Evolutionary conservation across 2,888 invertebrate species (phyloP).

Genomic region (Eretmocerus hayati): DNA sequence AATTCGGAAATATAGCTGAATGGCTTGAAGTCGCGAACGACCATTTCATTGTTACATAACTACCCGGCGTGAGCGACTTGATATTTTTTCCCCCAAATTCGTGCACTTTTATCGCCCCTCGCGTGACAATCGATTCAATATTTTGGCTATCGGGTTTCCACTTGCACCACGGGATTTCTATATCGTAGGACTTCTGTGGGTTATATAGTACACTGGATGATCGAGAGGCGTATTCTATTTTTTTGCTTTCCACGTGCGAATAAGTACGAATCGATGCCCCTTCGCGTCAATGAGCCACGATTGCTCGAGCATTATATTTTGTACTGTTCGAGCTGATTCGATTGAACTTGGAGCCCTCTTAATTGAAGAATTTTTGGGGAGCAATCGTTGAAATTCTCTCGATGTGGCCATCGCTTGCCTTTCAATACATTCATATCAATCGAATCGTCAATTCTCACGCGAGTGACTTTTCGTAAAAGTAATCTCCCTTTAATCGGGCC

Average conservation of each 20-base stretch:
- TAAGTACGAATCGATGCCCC: background rate
- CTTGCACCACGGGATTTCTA: background rate
- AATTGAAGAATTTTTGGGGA: constrained; percentile 10
- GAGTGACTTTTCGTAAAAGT: too few relatives aligned
- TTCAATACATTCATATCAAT: too few relatives aligned
- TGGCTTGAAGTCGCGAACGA: too few relatives aligned
- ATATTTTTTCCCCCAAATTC: constrained; percentile 8
- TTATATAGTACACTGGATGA: too few relatives aligned
- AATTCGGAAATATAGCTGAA: too few relatives aligned
- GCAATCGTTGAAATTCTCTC: background rate
- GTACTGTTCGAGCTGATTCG: constrained; percentile 9
- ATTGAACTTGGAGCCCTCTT: constrained; percentile 13
- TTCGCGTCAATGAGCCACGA: background rate
- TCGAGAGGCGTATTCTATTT: constrained; percentile 1
- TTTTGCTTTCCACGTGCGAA: constrained; percentile 1
- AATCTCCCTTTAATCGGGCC: too few relatives aligned
- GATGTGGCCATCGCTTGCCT: too few relatives aligned
- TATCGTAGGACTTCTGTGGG: too few relatives aligned
- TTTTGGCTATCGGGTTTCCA: constrained; percentile 39
- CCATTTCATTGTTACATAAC: too few relatives aligned
- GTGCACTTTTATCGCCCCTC: constrained; percentile 15
- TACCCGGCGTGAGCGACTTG: background rate
- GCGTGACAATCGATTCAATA: constrained; percentile 36
- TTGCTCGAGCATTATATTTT: constrained; percentile 3
- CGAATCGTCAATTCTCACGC: too few relatives aligned